These are phyloP conservation scores for Telmatochromis sp. DNA, from an alignment of 2,113 vertebrate species.

Conservation along the genomic window DNA sequence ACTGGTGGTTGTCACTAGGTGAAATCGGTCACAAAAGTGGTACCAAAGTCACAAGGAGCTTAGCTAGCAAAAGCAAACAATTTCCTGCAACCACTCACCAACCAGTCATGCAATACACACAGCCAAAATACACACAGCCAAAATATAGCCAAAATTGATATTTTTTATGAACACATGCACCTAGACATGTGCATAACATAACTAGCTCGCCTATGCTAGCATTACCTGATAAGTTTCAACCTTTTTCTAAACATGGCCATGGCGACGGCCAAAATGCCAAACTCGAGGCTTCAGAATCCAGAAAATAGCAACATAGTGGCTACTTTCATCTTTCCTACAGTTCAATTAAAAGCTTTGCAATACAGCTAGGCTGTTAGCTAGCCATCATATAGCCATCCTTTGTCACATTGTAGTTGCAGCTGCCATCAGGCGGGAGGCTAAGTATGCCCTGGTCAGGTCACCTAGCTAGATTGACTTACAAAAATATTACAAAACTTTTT, in stretches of 20 bases:
- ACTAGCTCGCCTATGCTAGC: background rate
- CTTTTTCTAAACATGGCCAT: background rate
- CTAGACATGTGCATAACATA: background rate
- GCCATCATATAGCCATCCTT: background rate
- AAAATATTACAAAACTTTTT: background rate
- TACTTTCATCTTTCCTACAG: background rate
- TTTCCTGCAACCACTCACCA: background rate
- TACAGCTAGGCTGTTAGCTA: background rate
- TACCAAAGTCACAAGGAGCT: background rate
- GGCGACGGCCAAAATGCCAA: background rate
- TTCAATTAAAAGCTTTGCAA: background rate
- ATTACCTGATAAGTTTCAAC: background rate
- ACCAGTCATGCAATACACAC: background rate
- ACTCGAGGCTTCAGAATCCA: background rate
- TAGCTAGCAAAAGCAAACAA: background rate
- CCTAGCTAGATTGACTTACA: background rate
- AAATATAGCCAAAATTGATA: background rate
- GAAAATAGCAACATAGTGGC: accelerated
- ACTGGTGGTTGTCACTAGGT: background rate
- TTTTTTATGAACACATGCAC: background rate
- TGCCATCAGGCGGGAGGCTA: background rate
- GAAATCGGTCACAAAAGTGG: background rate
- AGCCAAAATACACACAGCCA: background rate
- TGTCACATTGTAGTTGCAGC: background rate
- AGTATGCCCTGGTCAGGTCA: background rate